Percentiles rank a stretch among this genome's conserved stretches.
phyloP scores from a whole-genome alignment of 2,888 invertebrate genomes.

The Agrochola macilenta region DNA sequence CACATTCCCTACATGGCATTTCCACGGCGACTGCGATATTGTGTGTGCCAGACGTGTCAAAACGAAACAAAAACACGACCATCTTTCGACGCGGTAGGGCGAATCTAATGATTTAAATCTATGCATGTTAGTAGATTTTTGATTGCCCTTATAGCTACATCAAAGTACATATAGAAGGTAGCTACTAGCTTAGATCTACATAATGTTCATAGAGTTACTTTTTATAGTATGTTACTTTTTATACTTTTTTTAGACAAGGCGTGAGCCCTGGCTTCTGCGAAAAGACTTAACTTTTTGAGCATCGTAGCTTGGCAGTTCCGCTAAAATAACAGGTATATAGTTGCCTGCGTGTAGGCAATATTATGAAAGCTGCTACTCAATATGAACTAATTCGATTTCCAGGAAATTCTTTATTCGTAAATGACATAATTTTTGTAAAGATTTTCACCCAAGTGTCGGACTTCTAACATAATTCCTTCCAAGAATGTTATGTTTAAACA shows the following conservation, averaged over 20 bases:
- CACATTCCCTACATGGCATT: too few species aligned
- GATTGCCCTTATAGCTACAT: neutral
- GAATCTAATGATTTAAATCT: too few species aligned
- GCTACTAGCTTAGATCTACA: neutral
- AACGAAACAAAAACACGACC: too few species aligned
- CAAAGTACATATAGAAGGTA: neutral
- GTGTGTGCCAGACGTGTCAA: too few species aligned
- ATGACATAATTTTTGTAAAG: neutral
- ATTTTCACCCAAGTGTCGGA: neutral
- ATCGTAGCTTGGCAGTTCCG: neutral
- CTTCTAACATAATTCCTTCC: neutral
- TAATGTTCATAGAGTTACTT: neutral
- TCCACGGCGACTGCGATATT: too few species aligned
- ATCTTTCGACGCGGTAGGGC: too few species aligned
- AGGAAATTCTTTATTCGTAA: neutral
- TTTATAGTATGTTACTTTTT: too few species aligned
- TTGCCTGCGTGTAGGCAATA: neutral
- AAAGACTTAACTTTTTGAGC: neutral
- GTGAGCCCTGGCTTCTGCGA: neutral
- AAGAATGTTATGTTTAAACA: neutral
- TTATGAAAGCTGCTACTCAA: neutral
- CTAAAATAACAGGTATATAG: neutral
- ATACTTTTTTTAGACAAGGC: neutral
- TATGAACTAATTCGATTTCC: neutral
- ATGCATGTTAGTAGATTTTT: neutral